Evolutionary conservation across 1,140 invertebrate species (phyloP).

Genomic region (Protaetia brevitarsis): DNA sequence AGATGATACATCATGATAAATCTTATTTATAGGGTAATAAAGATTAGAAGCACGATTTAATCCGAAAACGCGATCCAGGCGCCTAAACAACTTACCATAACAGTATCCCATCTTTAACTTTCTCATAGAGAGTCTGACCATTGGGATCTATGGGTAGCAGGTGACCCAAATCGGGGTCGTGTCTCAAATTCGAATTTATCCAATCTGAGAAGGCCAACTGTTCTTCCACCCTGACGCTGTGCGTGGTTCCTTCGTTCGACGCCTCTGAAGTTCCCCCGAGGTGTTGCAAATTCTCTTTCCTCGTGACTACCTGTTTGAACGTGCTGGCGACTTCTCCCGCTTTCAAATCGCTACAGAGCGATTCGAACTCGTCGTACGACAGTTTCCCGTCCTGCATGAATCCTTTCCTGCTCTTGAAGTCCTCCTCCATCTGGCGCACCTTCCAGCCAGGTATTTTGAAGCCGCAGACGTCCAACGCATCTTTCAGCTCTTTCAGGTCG

Average conservation of each 20-base stretch:
- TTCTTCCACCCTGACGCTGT: slow-evolving; percentile 92
- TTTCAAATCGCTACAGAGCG: slow-evolving; percentile 85
- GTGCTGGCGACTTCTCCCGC: slow-evolving; percentile 84
- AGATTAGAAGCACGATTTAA: background rate
- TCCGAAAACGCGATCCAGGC: background rate
- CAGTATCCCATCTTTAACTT: slow-evolving; percentile 94
- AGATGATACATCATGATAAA: background rate
- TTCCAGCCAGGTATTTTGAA: slow-evolving; percentile 91
- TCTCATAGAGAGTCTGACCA: slow-evolving; percentile 86
- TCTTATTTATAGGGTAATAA: background rate
- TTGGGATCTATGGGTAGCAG: slow-evolving; percentile 89
- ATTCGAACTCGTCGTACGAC: slow-evolving; percentile 83
- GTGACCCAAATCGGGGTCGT: slow-evolving; percentile 85
- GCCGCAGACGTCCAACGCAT: slow-evolving; percentile 84
- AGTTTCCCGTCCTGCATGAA: slow-evolving; percentile 71
- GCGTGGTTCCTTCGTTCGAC: slow-evolving; percentile 90
- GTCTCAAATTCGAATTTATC: slow-evolving; percentile 92
- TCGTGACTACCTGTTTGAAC: slow-evolving; percentile 90
- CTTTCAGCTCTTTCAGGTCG: slow-evolving; percentile 82
- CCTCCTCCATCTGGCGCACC: slow-evolving; percentile 86
- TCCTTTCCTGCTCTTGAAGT: slow-evolving; percentile 72
- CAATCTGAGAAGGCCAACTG: slow-evolving; percentile 98
- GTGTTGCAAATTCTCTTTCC: slow-evolving; percentile 90
- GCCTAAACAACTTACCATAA: slow-evolving; percentile 67
- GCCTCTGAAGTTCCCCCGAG: slow-evolving; percentile 92